Evolutionary conservation across 2,797 vertebrate species (phyloP).

Genomic region (Malacoctenus gilli): DNA sequence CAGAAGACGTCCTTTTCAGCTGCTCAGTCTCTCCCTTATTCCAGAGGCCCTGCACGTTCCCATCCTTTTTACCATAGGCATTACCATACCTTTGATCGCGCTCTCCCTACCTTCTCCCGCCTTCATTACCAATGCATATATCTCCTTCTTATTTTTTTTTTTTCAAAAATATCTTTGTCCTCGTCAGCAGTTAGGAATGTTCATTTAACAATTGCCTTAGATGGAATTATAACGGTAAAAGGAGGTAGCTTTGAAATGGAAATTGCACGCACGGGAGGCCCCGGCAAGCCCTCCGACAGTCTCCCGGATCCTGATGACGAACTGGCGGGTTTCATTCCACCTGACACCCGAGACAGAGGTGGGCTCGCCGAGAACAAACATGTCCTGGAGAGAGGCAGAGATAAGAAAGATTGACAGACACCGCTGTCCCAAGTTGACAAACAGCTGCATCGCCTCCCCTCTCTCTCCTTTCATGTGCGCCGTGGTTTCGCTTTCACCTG

Average conservation of each 20-base stretch:
- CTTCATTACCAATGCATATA: constrained; percentile 73
- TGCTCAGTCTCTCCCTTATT: constrained; percentile 46
- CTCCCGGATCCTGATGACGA: constrained; percentile 65
- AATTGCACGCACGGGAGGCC: constrained; percentile 64
- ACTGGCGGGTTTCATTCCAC: constrained; percentile 59
- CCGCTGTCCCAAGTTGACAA: constrained; percentile 60
- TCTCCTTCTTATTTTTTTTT: constrained; percentile 54
- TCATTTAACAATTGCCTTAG: constrained; percentile 80
- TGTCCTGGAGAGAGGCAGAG: constrained; percentile 40
- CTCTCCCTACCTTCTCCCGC: constrained; percentile 65
- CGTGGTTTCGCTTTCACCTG: constrained; percentile 64
- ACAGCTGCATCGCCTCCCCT: constrained; percentile 60
- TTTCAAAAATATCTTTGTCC: constrained; percentile 74
- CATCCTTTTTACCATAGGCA: constrained; percentile 69
- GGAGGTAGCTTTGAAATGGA: constrained; percentile 77
- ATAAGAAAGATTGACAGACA: constrained; percentile 59
- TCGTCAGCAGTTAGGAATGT: constrained; percentile 80
- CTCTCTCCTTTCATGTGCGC: constrained; percentile 49
- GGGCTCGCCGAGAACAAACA: constrained; percentile 61
- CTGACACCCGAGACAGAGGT: constrained; percentile 67
- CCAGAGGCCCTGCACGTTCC: constrained; percentile 59
- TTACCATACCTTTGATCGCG: constrained; percentile 83
- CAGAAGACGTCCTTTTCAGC: constrained; percentile 47
- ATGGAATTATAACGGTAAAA: constrained; percentile 78
- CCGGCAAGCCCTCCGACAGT: constrained; percentile 29